Conservation (phyloP, 2,113 vertebrate species). For the Callocephalon fimbriatum region DNA sequence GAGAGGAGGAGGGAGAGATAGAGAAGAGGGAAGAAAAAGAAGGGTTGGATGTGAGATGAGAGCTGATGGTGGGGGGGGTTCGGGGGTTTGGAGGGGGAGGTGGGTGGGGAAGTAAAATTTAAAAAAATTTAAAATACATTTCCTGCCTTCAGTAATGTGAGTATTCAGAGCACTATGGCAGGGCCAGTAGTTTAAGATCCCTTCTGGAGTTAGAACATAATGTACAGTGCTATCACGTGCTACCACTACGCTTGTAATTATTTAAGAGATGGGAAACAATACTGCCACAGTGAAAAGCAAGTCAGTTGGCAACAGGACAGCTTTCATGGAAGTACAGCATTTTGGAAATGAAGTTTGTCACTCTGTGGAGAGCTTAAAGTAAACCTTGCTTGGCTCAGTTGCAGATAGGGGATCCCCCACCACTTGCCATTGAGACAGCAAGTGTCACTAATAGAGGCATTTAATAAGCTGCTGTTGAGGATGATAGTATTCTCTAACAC, state of each 20-base stretch:
- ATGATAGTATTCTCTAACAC: neutral
- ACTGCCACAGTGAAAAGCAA: neutral
- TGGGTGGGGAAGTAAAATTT: neutral
- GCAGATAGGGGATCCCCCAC: neutral
- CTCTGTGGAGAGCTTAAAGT: neutral
- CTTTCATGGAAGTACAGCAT: neutral
- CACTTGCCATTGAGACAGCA: neutral
- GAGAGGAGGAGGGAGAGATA: too few relatives aligned
- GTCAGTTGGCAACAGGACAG: neutral
- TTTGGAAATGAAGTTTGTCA: neutral
- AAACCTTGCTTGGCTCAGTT: neutral
- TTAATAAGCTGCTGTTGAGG: neutral
- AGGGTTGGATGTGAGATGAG: too few relatives aligned
- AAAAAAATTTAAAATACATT: neutral
- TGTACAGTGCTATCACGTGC: neutral
- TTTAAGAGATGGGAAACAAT: neutral
- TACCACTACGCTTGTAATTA: neutral
- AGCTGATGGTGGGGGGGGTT: too few relatives aligned
- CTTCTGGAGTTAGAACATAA: neutral
- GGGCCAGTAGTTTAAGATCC: neutral
- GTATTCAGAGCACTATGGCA: neutral
- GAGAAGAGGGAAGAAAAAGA: too few relatives aligned
- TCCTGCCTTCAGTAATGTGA: neutral
- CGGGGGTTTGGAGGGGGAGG: too few relatives aligned
- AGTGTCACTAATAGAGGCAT: neutral